phyloP scores from a whole-genome alignment of 92 coral and sea anemone genomes.

The Umimayanthus chanpuru region DNA sequence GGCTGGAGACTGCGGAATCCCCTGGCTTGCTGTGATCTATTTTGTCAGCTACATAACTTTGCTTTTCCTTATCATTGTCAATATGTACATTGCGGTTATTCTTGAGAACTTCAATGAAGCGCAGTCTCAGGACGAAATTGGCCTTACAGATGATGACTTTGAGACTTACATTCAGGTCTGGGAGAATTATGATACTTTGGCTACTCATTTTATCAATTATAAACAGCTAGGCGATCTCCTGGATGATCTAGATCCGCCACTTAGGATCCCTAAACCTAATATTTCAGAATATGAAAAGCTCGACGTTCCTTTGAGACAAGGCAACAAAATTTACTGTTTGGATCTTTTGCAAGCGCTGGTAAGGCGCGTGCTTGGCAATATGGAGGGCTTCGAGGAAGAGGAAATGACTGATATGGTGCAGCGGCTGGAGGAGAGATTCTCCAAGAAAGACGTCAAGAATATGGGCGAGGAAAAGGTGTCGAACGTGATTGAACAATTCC shows the following conservation, averaged over 20 bases:
- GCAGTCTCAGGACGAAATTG: conserved; percentile 94
- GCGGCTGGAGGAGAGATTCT: conserved; percentile 76
- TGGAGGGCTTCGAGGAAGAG: conserved; percentile 87
- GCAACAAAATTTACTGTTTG: conserved; percentile 78
- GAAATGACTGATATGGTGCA: conserved; percentile 79
- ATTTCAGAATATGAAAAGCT: conserved; percentile 73
- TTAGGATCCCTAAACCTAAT: conserved; percentile 93
- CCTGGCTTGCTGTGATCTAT: conserved; percentile 87
- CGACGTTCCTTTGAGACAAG: conserved; percentile 80
- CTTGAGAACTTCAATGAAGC: conserved; percentile 99
- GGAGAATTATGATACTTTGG: conserved; percentile 88
- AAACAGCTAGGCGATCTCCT: conserved; percentile 87
- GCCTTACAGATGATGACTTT: conserved; percentile 93
- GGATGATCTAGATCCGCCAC: conserved; percentile 92
- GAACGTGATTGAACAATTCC: conserved; percentile 62
- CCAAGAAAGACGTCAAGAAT: conserved; percentile 58
- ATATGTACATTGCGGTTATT: conserved; percentile 99
- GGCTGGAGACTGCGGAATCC: conserved; percentile 86
- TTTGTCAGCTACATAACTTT: conserved; percentile 92
- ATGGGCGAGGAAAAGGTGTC: conserved; percentile 62
- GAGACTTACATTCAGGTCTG: conserved; percentile 91
- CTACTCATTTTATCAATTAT: conserved; percentile 82
- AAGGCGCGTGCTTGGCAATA: conserved; percentile 80
- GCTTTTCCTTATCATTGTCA: conserved; percentile 89
- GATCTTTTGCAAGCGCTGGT: conserved; percentile 91